Evolutionary conservation across 2,888 invertebrate genomes (phyloP).

Genomic region (Heliconius hortense): DNA sequence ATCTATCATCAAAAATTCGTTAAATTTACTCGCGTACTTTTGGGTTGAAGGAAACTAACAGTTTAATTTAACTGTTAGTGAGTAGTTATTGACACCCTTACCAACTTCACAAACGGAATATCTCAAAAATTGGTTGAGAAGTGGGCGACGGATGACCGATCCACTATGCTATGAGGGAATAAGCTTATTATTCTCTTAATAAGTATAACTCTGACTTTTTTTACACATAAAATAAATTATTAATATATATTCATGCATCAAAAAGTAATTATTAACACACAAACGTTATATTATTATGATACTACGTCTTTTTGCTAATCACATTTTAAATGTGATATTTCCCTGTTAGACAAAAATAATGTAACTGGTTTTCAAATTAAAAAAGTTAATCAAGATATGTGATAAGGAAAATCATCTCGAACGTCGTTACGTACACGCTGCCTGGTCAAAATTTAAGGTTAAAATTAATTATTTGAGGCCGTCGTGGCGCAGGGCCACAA

Average conservation of each 20-base stretch:
- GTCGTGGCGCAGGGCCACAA: background rate
- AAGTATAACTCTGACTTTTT: background rate
- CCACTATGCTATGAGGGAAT: no score
- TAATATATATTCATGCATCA: background rate
- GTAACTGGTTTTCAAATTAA: slow-evolving; percentile 5
- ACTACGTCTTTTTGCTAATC: background rate
- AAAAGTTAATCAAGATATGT: background rate
- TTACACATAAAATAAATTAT: background rate
- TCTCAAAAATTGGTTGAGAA: no score
- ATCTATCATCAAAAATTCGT: background rate
- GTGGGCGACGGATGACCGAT: no score
- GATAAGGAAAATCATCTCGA: slow-evolving; percentile 8
- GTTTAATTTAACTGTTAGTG: no score
- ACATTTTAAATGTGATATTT: slow-evolving; percentile 2
- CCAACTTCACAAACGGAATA: no score
- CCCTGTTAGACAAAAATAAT: background rate
- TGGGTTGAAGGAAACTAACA: background rate
- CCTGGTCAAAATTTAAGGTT: background rate
- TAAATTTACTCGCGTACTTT: background rate
- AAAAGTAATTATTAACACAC: background rate
- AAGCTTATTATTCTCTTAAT: no score
- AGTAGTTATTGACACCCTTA: no score
- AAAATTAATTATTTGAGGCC: no score
- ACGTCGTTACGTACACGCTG: background rate
- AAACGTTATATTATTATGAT: background rate